Base-by-base conservation (phyloP, 1,140 invertebrate species). In the Drosophila pachea region DNA sequence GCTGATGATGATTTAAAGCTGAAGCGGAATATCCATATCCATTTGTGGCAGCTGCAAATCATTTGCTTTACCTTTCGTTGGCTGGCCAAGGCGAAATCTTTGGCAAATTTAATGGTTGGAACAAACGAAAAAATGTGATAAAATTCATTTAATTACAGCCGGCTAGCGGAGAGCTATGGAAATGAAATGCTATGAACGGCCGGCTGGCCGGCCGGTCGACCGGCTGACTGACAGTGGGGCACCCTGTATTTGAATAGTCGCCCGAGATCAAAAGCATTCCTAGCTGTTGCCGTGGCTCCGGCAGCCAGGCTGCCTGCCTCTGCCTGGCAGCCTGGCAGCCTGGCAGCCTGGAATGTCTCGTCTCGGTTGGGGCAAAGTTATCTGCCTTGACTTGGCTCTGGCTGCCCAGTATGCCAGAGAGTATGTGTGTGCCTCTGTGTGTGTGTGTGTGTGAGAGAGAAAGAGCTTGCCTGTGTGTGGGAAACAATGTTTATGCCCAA, bases 401-500 rank as follows among this genome's bases (percentile, higher is more conserved):
- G 35, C 35, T 50, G 33, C 36, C 36, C 59, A 47, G 43, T 52
- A 38, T 42, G 6, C 32, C 47, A 78, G 73, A 65, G 60, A 59
- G 31, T 59, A 14, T 60, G 38, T 61, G 43, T 52, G 43, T 42
- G 6, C 53, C 7, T 64, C 47, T 81, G 73, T 69, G 60, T 62
- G 31, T 59, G 29, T 60, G 38, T 61, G 43, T 52, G 43, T 42
- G 6, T 36, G 36, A 52, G 50, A 48, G 42, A 35, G 16, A 29
- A 12, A 43, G 7, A 58, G 40, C 43, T 43, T 62, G 58, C 53
- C 7, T 64, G 53, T 81, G 73, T 79, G 69, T 84, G 79, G 81
- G 81, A 84, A 84, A 84, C 81, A 84, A 81, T 76, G 76, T 79
- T 76, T 73, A 68, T 78, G 76, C 73, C 69, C 76, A 81, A 76